Percentiles rank a stretch among this genome's conserved stretches.
Evolutionary conservation across 2,113 vertebrate species (phyloP).

Genomic region (Gobio gobio): DNA sequence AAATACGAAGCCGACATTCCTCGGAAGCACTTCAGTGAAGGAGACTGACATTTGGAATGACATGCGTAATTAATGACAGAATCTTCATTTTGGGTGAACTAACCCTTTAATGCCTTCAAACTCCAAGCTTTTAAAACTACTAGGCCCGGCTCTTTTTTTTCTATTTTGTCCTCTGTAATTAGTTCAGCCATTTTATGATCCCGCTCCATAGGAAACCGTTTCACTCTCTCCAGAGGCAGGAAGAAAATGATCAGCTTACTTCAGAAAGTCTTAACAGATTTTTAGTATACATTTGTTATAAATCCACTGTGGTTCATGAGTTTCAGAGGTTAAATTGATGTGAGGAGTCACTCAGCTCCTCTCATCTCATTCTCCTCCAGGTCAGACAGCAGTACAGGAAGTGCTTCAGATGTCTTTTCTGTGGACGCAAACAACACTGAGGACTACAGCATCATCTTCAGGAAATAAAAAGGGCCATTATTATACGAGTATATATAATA

Average conservation of each 20-base stretch:
- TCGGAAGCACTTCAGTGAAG: too few relatives aligned
- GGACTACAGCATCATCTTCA: background rate
- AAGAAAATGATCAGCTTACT: background rate
- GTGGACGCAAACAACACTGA: background rate
- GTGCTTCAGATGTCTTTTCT: background rate
- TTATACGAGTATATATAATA: too few relatives aligned
- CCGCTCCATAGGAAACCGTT: too few relatives aligned
- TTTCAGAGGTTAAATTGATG: background rate
- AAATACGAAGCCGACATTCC: too few relatives aligned
- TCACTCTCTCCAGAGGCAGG: background rate
- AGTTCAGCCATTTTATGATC: background rate
- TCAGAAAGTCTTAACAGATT: background rate
- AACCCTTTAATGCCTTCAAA: too few relatives aligned
- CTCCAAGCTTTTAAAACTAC: too few relatives aligned
- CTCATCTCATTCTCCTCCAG: slow-evolving; percentile 9
- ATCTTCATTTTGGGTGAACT: too few relatives aligned
- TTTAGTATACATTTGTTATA: background rate
- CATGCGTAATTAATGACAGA: too few relatives aligned
- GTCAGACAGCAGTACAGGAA: slow-evolving; percentile 15
- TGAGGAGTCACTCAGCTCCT: background rate
- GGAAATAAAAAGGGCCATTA: too few relatives aligned
- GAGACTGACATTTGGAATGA: too few relatives aligned
- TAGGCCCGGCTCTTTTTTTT: too few relatives aligned
- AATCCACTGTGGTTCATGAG: background rate
- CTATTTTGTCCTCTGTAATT: too few relatives aligned